Evolutionary conservation across 2,113 vertebrate species (phyloP).

Genomic region (Muscicapa adusta): DNA sequence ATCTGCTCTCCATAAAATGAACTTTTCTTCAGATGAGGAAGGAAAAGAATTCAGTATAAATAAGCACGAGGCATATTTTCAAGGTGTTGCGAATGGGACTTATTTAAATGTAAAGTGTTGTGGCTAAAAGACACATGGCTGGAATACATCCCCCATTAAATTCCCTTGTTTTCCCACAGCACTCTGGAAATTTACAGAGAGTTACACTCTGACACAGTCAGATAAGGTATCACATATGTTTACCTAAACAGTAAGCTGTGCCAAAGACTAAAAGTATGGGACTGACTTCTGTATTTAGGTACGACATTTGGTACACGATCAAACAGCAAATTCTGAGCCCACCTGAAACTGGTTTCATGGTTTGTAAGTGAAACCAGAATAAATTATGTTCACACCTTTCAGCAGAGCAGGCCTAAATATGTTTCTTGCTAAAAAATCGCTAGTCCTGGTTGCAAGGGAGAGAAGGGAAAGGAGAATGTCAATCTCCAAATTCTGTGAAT

Average conservation of each 20-base stretch:
- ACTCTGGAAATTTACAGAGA: slow-evolving; percentile 4
- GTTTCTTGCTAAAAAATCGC: slow-evolving; percentile 35
- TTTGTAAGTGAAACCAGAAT: slow-evolving; percentile 34
- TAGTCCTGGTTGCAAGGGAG: not conserved
- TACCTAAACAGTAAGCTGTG: slow-evolving; percentile 38
- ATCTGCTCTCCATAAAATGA: slow-evolving; percentile 58
- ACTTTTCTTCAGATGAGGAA: slow-evolving; percentile 54
- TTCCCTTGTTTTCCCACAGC: not conserved
- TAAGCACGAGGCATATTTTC: slow-evolving; percentile 41
- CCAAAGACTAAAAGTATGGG: not conserved
- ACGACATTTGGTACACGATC: slow-evolving; percentile 30
- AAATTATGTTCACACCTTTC: slow-evolving; percentile 55
- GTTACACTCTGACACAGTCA: slow-evolving; percentile 4
- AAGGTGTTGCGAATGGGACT: slow-evolving; percentile 51
- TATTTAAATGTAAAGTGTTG: slow-evolving; percentile 25
- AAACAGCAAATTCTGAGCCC: slow-evolving; percentile 26
- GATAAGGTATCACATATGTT: slow-evolving; percentile 44
- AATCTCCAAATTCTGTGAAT: not conserved
- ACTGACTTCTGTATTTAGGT: slow-evolving; percentile 37
- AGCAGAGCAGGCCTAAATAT: slow-evolving; percentile 43
- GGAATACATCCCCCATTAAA: not conserved
- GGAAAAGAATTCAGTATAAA: slow-evolving; percentile 45
- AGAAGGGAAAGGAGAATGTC: not conserved
- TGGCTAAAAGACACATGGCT: slow-evolving; percentile 40
- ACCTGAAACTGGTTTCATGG: slow-evolving; percentile 39